Evolutionary conservation across 2,888 invertebrate species (phyloP).

Genomic region (Drosophila mayaguana): DNA sequence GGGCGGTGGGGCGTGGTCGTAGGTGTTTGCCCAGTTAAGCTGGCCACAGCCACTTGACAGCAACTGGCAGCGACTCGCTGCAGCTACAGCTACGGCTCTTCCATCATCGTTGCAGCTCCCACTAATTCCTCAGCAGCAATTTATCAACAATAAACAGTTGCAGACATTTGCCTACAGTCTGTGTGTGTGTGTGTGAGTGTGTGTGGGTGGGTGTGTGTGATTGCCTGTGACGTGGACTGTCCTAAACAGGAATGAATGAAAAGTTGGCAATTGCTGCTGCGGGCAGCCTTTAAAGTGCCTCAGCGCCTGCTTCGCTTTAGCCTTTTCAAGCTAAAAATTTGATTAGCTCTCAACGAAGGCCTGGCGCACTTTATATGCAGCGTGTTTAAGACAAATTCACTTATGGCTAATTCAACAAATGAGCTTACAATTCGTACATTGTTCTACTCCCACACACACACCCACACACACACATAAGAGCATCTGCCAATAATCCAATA

Average conservation of each 20-base stretch:
- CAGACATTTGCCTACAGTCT: conserved; percentile 74
- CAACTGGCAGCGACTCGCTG: conserved; percentile 52
- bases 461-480: conserved; percentile 8
- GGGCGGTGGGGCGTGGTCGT: conserved; percentile 53
- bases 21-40: conserved; percentile 64
- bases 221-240: conserved; percentile 69
- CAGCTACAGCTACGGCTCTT: conserved; percentile 59
- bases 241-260: conserved; percentile 80
- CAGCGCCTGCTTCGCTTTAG: conserved; percentile 16
- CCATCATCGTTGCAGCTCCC: conserved; percentile 70
- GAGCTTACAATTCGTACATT: conserved; percentile 80
- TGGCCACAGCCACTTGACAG: conserved; percentile 62
- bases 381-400: conserved; percentile 52
- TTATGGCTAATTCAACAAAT: conserved; percentile 74
- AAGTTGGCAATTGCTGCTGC: conserved; percentile 68
- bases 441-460: conserved; percentile 31
- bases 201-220: conserved; percentile 18
- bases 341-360: conserved; percentile 24
- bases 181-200: conserved; percentile 5
- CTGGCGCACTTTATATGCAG: conserved; percentile 43
- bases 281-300: conserved; percentile 67
- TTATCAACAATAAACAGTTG: conserved; percentile 83
- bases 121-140: conserved; percentile 82
- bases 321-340: conserved; percentile 13
- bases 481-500: conserved; percentile 73